Evolutionary conservation across 2,888 invertebrate genomes (phyloP), one percentile per base, ranked within the genome.

Genomic region (Atethmia centrago): DNA sequence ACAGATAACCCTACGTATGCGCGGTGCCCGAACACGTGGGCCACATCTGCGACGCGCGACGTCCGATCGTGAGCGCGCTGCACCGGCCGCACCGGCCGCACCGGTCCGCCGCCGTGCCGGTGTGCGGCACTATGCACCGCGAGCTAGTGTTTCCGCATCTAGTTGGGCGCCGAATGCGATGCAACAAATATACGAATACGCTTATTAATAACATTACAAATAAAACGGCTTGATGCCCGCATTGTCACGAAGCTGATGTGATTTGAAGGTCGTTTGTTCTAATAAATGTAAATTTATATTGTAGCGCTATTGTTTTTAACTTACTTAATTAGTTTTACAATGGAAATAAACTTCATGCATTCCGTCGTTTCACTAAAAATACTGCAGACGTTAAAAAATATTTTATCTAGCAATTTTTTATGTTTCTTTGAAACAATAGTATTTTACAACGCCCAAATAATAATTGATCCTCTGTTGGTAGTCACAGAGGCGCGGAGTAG

Each of bases 131-230:
- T 65, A 68, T 65, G 68, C 77, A 64, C 51, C 68, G 77, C 74
- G 58, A 71, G 79, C 74, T 82, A 85, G 88, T 87, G 85, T 86
- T 88, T 80, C 85, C 85, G 82, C 82, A 71, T 84, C 83, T 80
- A 84, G 84, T 86, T 77, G 78, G 82, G 80, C 80, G 76, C 69
- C 69, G 66, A 63, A 79, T 65, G 66, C 67, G 71, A 64, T 78
- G 80, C 78, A 80, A 81, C 59, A 69, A 73, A 77, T 58, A 70
- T 12, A 66, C 19, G 49, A 66, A 66, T 79, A 68, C 49, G 56
- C 77, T 83, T 80, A 86, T 80, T 78, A 74, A 74, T 70, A 45
- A 77, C 77, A 69, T 31, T 47, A 21, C 40, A 71, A 80, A 84
- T 69, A 73, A 77, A 84, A 58, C 45, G 36, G 47, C 53, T 71